A percentile compares a stretch with the other conserved stretches of the same genome.
Conservation (phyloP, 64 coral and sea anemone species). For the Pachyseris speciosa region DNA sequence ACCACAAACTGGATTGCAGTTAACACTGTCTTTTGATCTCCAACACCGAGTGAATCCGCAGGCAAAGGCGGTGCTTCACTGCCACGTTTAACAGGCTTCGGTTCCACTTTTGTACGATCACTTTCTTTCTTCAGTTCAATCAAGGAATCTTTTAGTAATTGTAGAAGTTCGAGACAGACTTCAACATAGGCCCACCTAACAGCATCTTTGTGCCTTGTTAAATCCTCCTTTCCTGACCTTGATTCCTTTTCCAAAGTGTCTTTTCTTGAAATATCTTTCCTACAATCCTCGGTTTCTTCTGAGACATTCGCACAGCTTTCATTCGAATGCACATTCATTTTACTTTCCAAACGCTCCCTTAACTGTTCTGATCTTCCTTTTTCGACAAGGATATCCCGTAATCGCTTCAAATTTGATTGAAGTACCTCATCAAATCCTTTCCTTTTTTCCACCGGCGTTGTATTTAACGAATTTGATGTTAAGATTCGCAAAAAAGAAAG, state of each 20-base stretch:
- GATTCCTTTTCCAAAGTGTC: not conserved
- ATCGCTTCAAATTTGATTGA: constrained; percentile 4
- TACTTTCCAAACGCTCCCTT: not conserved
- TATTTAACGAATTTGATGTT: not conserved
- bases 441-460: not conserved
- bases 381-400: not conserved
- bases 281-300: not conserved
- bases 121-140: not conserved
- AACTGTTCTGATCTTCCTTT: not conserved
- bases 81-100: not conserved
- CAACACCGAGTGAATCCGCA: constrained; percentile 60
- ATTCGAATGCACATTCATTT: not conserved
- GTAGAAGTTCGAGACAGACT: constrained; percentile 62
- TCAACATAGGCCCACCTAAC: constrained; percentile 72
- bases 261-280: not conserved
- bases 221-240: not conserved
- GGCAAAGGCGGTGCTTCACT: constrained; percentile 5
- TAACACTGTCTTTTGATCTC: constrained; percentile 75
- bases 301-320: not conserved
- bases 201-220: not conserved
- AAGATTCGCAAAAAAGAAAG: not conserved
- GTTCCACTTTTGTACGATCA: not conserved
- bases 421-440: constrained; percentile 9
- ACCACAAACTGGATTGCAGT: constrained; percentile 83
- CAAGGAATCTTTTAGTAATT: constrained; percentile 31